Evolutionary conservation across 1,140 invertebrate species (phyloP).

Genomic region (Elymnias hypermnestra): DNA sequence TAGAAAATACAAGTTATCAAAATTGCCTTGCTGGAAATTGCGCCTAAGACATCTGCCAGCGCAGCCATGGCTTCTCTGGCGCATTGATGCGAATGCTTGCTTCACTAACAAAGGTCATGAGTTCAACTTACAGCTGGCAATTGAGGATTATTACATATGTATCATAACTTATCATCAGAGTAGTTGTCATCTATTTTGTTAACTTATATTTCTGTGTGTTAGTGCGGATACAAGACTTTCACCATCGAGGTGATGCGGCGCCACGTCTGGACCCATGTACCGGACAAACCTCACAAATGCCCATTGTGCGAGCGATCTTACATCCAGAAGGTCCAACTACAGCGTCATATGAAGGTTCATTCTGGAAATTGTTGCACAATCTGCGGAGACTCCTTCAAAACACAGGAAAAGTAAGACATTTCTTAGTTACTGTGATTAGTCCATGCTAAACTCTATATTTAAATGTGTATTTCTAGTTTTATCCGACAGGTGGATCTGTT

Average conservation of each 20-base stretch:
- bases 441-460: no score
- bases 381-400: slow-evolving; percentile 31
- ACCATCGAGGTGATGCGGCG: slow-evolving; percentile 63
- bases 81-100: no score
- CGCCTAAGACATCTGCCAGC: no score
- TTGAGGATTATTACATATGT: no score
- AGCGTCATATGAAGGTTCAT: slow-evolving; percentile 45
- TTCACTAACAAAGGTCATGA: no score
- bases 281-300: slow-evolving; percentile 59
- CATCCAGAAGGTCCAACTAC: slow-evolving; percentile 54
- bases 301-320: slow-evolving; percentile 41
- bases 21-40: no score
- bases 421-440: no score
- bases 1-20: no score
- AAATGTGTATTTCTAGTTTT: no score
- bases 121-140: not conserved
- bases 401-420: slow-evolving; percentile 32
- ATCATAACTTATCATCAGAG: no score
- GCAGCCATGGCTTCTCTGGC: no score
- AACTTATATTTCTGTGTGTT: slow-evolving; percentile 11
- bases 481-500: no score
- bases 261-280: slow-evolving; percentile 49
- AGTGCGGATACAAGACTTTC: slow-evolving; percentile 64
- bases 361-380: slow-evolving; percentile 29
- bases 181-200: not conserved